These are phyloP conservation scores for Arizona elegans DNA, from an alignment of 2,113 vertebrate species.

Conservation along the genomic window DNA sequence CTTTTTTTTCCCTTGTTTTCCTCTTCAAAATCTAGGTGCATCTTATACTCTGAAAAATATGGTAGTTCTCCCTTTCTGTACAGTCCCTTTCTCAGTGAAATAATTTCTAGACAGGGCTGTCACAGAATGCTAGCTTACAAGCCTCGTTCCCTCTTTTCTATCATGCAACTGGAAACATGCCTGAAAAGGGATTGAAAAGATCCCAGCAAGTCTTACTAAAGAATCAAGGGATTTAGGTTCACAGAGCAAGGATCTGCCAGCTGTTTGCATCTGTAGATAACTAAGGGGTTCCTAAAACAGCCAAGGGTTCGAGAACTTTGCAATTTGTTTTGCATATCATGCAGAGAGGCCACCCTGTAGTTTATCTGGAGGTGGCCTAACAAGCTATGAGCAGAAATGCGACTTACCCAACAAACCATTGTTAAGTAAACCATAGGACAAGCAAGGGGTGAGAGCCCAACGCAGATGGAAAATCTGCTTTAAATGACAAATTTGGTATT, in stretches of 20 bases:
- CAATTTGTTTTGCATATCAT: not conserved
- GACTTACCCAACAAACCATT: not conserved
- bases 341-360: not conserved
- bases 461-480: not conserved
- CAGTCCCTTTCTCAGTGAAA: not conserved
- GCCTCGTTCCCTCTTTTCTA: not conserved
- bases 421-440: not conserved
- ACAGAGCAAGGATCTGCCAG: not conserved
- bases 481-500: not conserved
- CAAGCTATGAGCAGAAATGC: not conserved
- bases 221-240: not conserved
- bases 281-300: not conserved
- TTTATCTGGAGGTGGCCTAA: not conserved
- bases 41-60: too few relatives aligned
- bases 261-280: not conserved
- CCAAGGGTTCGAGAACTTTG: not conserved
- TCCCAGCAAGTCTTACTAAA: not conserved
- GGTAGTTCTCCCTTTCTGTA: not conserved
- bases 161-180: not conserved
- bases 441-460: not conserved
- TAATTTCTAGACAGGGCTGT: not conserved
- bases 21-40: too few relatives aligned
- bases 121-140: not conserved
- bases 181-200: not conserved
- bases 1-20: too few relatives aligned